Evolutionary conservation across 2,888 invertebrate species (phyloP).

Genomic region (Eretmocerus hayati): DNA sequence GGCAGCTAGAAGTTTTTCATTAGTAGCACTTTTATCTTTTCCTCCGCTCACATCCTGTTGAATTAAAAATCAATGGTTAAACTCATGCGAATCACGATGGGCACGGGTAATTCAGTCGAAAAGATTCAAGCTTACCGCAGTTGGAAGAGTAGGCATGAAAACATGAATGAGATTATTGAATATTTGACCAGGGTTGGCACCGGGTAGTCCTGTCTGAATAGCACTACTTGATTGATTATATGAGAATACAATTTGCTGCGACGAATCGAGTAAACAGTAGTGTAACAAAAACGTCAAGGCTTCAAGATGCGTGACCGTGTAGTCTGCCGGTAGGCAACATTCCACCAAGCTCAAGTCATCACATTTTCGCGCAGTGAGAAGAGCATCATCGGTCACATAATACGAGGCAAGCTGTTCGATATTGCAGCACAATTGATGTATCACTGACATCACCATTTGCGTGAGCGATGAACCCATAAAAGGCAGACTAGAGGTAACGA

Average conservation of each 20-base stretch:
- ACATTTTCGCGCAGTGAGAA: conserved; percentile 27
- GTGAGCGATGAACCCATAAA: conserved; percentile 72
- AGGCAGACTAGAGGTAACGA: conserved; percentile 73
- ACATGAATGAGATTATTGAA: conserved; percentile 75
- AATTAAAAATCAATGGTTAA: not conserved
- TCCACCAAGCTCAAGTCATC: conserved; percentile 41
- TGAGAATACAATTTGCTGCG: conserved; percentile 54
- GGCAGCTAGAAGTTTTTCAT: conserved; percentile 53
- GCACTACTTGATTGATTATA: conserved; percentile 53
- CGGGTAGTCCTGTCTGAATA: conserved; percentile 51
- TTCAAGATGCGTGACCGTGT: conserved; percentile 70
- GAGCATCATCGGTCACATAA: conserved; percentile 36
- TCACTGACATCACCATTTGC: conserved; percentile 68
- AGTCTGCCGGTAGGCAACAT: conserved; percentile 64
- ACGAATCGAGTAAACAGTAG: conserved; percentile 68
- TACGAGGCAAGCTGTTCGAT: conserved; percentile 55
- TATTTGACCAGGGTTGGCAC: conserved; percentile 62
- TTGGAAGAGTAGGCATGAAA: conserved; percentile 61
- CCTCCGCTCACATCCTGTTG: conserved; percentile 34
- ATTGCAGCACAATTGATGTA: conserved; percentile 73
- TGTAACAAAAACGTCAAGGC: conserved; percentile 72
- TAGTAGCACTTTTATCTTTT: conserved; percentile 41
- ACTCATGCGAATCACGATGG: no score
- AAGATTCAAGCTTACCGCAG: conserved; percentile 30
- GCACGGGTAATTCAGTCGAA: not conserved